These are phyloP conservation scores for Gibbula magus DNA, from an alignment of 2,888 invertebrate genomes.

Conservation along the genomic window DNA sequence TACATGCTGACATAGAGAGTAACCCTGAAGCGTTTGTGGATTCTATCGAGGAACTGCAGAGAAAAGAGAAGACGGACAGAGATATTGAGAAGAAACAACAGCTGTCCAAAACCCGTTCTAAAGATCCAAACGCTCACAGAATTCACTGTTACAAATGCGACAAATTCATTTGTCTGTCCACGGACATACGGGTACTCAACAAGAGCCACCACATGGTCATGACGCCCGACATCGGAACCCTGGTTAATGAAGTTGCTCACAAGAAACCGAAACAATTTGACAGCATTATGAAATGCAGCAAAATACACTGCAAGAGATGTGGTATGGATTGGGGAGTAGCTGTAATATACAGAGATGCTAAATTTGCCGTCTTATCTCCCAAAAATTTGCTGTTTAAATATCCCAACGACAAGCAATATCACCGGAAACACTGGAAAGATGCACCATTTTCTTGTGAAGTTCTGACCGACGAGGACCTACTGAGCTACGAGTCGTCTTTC, in stretches of 20 bases:
- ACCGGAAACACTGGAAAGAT: not conserved
- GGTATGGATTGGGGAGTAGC: not conserved
- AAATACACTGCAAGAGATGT: conserved; percentile 2
- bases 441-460: not conserved
- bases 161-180: not conserved
- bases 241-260: not conserved
- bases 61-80: not conserved
- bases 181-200: not conserved
- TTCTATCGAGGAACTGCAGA: not conserved
- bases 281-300: not conserved
- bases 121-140: not conserved
- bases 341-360: not conserved
- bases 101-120: not conserved
- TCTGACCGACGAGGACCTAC: not conserved
- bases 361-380: not conserved
- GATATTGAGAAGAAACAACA: not conserved
- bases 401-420: not conserved
- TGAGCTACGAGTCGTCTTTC: not conserved
- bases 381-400: not conserved
- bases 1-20: not conserved
- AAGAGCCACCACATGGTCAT: not conserved
- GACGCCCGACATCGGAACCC: not conserved
- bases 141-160: not conserved
- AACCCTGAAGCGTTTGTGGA: not conserved
- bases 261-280: not conserved